These are phyloP conservation scores for Timandra comae DNA, from an alignment of 2,888 invertebrate genomes.

Conservation along the genomic window DNA sequence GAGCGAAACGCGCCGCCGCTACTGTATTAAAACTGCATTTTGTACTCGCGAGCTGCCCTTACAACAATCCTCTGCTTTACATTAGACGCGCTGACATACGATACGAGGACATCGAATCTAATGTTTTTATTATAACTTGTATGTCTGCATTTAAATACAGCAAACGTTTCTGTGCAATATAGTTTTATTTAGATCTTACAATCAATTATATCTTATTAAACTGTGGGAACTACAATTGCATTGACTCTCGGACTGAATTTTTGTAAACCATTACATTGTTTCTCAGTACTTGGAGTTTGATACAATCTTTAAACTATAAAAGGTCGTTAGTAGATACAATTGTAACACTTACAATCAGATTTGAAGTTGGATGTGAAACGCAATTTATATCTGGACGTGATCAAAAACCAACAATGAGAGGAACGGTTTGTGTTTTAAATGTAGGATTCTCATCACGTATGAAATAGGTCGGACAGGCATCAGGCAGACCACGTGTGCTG, in stretches of 20 bases:
- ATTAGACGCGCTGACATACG: slow-evolving; percentile 2
- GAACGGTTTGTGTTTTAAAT: slow-evolving; percentile 24
- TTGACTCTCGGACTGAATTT: too few relatives aligned
- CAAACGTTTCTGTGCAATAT: too few relatives aligned
- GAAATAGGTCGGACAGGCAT: slow-evolving; percentile 41
- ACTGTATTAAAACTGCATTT: slow-evolving; percentile 59
- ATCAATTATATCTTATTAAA: too few relatives aligned
- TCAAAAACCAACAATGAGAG: slow-evolving; percentile 34
- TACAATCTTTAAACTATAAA: too few relatives aligned
- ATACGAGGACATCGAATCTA: too few relatives aligned
- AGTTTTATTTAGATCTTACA: too few relatives aligned
- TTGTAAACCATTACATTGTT: too few relatives aligned
- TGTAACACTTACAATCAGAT: slow-evolving; percentile 21
- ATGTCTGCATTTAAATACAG: too few relatives aligned
- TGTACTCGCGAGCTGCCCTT: slow-evolving; percentile 29
- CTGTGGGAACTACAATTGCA: too few relatives aligned
- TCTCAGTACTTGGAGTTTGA: too few relatives aligned
- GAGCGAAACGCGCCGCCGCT: slow-evolving; percentile 35
- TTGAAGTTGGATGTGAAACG: slow-evolving; percentile 32
- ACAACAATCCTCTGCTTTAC: slow-evolving; percentile 23
- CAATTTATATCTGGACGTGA: slow-evolving; percentile 44
- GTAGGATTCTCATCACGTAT: slow-evolving; percentile 44
- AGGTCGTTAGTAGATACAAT: too few relatives aligned
- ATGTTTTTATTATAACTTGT: too few relatives aligned
- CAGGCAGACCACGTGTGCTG: slow-evolving; percentile 37